Base-by-base conservation (phyloP, 2,113 vertebrate species). In the Hystrix brachyura region DNA sequence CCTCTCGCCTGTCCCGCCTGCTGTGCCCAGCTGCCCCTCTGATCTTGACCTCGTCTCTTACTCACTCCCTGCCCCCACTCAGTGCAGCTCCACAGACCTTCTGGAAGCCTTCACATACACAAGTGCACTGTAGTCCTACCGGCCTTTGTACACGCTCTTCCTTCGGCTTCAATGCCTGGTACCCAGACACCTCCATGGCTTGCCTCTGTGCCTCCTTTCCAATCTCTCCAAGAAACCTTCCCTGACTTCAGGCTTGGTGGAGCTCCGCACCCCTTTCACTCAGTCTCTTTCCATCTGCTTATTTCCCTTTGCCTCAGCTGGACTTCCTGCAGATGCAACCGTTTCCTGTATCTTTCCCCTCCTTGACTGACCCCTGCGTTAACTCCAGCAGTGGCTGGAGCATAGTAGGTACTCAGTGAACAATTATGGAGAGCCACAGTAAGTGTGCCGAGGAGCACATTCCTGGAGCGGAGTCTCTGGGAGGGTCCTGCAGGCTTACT, bases 181-280 rank as follows among this genome's bases (percentile, higher is more conserved):
- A 34, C 43, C 60, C 18, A 46, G n/a, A 18, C 7, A n/a, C 18
- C 48, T 43, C 25, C 38, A 18, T 0, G 7, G n/a, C n/a, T 79
- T 1, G 0, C 43, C 34, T n/a, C 32, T 21, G 11, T 7, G 6
- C 21, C 21, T 23, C 53, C 62, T 90, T n/a, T 29, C 27, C 0
- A 0, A 34, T n/a, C n/a, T 38, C 53, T 60, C 55, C 10, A 0
- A 5, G 0, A 2, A 25, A 32, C 1, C 53, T 43, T 46, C 25
- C 43, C n/a, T 21, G 69, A 90, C 4, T 23, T 14, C 0, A 2
- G 11, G 43, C 14, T 57, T 32, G 43, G 80, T 25, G 0, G 0
- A 34, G 27, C 3, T 27, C 25, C 14, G 0, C 0, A 2, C 5
- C 43, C 62, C 48, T 46, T 7, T 46, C 8, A 38, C 38, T n/a